phyloP scores from a whole-genome alignment of 2,888 invertebrate genomes.

The Yponomeuta sedellus region DNA sequence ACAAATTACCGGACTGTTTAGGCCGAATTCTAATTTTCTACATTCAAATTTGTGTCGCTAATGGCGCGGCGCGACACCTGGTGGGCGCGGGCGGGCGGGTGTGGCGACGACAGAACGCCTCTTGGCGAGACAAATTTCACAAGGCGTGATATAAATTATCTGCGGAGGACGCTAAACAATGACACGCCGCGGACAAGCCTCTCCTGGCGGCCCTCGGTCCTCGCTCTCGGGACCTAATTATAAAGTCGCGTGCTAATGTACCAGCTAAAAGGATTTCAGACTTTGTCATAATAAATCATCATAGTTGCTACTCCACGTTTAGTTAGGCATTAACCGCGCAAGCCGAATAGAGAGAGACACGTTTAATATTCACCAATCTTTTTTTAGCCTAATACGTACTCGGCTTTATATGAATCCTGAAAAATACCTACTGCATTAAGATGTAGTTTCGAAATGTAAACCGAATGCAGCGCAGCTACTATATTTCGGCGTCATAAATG shows the following conservation, averaged over 20 bases:
- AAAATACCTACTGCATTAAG: neutral
- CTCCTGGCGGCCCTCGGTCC: conserved; percentile 18
- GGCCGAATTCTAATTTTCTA: conserved; percentile 11
- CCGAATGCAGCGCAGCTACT: neutral
- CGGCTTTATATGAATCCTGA: neutral
- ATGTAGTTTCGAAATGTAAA: neutral
- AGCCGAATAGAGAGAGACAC: neutral
- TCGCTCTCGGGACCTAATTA: conserved; percentile 33
- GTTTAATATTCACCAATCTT: neutral
- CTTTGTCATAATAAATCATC: conserved; percentile 38
- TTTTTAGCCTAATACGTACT: neutral
- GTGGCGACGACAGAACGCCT: conserved; percentile 16
- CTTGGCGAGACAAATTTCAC: conserved; percentile 53
- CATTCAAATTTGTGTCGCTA: conserved; percentile 12
- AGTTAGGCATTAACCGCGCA: neutral
- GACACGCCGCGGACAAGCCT: conserved; percentile 35
- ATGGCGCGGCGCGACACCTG: conserved; percentile 41
- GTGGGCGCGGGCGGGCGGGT: neutral
- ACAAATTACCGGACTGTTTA: neutral
- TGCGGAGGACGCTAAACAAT: conserved; percentile 48
- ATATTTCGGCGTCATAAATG: conserved; percentile 3
- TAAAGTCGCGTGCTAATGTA: conserved; percentile 37
- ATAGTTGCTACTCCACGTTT: conserved; percentile 18
- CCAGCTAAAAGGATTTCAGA: conserved; percentile 47
- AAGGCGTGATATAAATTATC: conserved; percentile 67